Conservation (phyloP, 1,140 invertebrate species). For the Camponotus floridanus region DNA sequence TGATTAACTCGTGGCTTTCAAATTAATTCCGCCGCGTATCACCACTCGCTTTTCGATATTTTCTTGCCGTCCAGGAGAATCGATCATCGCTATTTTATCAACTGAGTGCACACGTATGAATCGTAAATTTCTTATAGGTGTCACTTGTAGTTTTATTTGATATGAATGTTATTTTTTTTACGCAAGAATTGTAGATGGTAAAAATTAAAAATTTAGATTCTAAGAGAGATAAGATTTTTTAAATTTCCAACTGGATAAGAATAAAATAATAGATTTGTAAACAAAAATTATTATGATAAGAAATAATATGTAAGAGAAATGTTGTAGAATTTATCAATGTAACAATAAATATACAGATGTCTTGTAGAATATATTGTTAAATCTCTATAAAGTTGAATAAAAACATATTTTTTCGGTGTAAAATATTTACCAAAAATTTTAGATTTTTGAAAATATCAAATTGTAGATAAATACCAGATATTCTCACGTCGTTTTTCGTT, state of each 20-base stretch:
- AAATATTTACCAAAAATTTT: not conserved
- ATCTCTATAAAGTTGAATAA: not conserved
- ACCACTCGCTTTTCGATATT: not conserved
- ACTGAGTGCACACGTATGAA: not conserved
- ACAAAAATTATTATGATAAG: not conserved
- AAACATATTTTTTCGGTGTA: no score
- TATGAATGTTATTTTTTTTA: not conserved
- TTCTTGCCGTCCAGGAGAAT: not conserved
- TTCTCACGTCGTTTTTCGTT: not conserved
- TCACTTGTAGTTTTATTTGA: conserved; percentile 16
- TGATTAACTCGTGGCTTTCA: conserved; percentile 6
- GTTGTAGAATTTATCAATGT: not conserved
- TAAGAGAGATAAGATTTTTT: not conserved
- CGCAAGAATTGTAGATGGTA: no score
- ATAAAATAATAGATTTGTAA: not conserved
- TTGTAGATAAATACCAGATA: not conserved
- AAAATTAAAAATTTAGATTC: not conserved
- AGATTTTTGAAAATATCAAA: not conserved
- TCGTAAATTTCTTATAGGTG: conserved; percentile 33
- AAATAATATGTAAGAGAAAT: not conserved
- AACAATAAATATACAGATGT: not conserved
- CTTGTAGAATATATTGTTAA: not conserved
- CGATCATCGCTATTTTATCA: conserved; percentile 34
- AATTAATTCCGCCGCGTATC: not conserved
- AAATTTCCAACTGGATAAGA: not conserved